Evolutionary conservation across 2,113 vertebrate genomes (phyloP).

Genomic region (Psilopsiagon aymara): DNA sequence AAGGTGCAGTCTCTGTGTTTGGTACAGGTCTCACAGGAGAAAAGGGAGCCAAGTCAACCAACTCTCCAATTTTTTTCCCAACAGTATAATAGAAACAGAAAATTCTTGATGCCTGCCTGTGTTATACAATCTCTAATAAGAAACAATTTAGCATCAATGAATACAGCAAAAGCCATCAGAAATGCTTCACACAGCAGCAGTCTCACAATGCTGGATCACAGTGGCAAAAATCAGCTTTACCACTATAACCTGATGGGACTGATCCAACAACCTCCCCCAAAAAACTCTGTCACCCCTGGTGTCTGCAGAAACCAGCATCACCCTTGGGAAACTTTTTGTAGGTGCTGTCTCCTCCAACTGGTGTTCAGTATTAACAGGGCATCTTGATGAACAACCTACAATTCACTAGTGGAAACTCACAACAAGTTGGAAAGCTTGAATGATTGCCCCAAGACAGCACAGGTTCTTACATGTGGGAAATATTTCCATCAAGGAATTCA

Average conservation of each 20-base stretch:
- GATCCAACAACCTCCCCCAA: not conserved
- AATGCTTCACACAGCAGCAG: accelerated
- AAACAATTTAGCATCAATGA: not conserved
- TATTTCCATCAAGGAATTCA: not conserved
- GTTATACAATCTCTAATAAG: not conserved
- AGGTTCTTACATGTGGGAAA: not conserved
- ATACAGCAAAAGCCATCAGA: not conserved
- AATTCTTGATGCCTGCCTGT: not conserved
- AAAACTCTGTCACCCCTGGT: accelerated
- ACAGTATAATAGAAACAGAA: not conserved
- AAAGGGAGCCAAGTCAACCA: not conserved
- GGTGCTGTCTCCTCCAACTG: not conserved
- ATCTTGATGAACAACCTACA: not conserved
- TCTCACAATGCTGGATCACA: accelerated
- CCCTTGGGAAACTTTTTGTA: not conserved
- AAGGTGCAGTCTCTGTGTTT: not conserved
- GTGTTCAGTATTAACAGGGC: not conserved
- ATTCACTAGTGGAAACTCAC: not conserved
- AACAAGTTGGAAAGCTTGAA: not conserved
- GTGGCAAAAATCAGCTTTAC: not conserved
- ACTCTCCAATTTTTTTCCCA: not conserved
- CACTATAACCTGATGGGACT: not conserved
- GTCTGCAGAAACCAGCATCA: not conserved
- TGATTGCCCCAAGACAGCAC: not conserved
- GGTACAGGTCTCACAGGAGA: accelerated